Conservation (phyloP, 1,140 invertebrate species). For the Drosophila santomea region DNA sequence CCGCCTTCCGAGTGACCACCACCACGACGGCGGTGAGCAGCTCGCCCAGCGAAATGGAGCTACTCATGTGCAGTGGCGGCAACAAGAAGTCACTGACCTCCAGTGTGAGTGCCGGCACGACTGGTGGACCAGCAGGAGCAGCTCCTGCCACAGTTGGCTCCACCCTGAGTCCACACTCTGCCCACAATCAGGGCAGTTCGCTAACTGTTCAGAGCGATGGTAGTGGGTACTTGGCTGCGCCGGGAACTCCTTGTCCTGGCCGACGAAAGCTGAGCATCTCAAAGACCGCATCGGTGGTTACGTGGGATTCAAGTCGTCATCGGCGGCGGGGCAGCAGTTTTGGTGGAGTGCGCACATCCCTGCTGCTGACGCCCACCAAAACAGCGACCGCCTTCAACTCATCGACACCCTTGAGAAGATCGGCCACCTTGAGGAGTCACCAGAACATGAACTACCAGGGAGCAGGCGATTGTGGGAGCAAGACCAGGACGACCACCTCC, state of each 20-base stretch:
- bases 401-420: conserved; percentile 86
- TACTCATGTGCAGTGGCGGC: conserved; percentile 58
- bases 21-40: conserved; percentile 63
- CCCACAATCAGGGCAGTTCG: conserved; percentile 50
- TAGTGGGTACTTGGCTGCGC: conserved; percentile 55
- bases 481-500: conserved; percentile 80
- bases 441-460: conserved; percentile 85
- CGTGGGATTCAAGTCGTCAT: conserved; percentile 87
- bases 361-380: conserved; percentile 84
- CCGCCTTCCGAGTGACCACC: conserved; percentile 71
- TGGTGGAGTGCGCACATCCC: conserved; percentile 86
- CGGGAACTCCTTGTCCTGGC: conserved; percentile 65
- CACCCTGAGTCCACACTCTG: conserved; percentile 52
- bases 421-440: conserved; percentile 86
- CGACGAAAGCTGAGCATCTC: conserved; percentile 77
- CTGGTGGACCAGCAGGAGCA: conserved; percentile 4
- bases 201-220: conserved; percentile 63
- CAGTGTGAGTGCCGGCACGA: conserved; percentile 54
- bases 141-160: conserved; percentile 3
- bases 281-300: conserved; percentile 86
- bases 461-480: conserved; percentile 30
- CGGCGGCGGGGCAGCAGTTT: conserved; percentile 87
- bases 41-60: conserved; percentile 74
- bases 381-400: conserved; percentile 75
- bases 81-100: conserved; percentile 51